Percentiles rank a stretch among this genome's conserved stretches.
Evolutionary conservation across 2,888 invertebrate genomes (phyloP).

Genomic region (Apodemia zela): DNA sequence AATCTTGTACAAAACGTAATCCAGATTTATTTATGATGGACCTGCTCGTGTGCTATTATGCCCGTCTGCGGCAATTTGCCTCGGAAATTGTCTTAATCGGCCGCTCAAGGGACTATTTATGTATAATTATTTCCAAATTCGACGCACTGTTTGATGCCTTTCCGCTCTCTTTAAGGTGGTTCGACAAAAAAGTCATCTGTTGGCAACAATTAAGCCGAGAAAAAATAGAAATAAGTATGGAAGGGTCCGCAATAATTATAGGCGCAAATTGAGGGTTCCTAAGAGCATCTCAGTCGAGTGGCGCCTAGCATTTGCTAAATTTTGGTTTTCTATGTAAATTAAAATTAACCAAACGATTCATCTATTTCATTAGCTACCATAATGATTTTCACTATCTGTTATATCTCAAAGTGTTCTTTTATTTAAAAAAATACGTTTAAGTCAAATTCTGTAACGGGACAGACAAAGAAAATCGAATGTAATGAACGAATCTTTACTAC

Average conservation of each 20-base stretch:
- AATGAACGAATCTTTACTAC: neutral
- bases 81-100: constrained; percentile 81
- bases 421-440: neutral
- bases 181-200: constrained; percentile 80
- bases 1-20: constrained; percentile 79
- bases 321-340: constrained; percentile 48
- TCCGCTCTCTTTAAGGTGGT: constrained; percentile 79
- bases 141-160: constrained; percentile 80
- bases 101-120: constrained; percentile 81
- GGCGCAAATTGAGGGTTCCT: constrained; percentile 78
- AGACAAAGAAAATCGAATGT: neutral
- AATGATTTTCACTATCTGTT: neutral
- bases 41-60: constrained; percentile 78
- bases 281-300: constrained; percentile 61
- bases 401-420: neutral
- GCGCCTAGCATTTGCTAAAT: constrained; percentile 56
- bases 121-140: constrained; percentile 81
- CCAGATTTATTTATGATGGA: constrained; percentile 80
- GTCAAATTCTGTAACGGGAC: neutral
- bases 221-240: constrained; percentile 80
- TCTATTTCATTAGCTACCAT: neutral
- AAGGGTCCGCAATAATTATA: constrained; percentile 80
- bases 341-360: constrained; percentile 26
- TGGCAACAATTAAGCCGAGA: constrained; percentile 77
- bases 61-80: constrained; percentile 80